phyloP scores from a whole-genome alignment of 2,888 invertebrate species.

The Melieria picta region DNA sequence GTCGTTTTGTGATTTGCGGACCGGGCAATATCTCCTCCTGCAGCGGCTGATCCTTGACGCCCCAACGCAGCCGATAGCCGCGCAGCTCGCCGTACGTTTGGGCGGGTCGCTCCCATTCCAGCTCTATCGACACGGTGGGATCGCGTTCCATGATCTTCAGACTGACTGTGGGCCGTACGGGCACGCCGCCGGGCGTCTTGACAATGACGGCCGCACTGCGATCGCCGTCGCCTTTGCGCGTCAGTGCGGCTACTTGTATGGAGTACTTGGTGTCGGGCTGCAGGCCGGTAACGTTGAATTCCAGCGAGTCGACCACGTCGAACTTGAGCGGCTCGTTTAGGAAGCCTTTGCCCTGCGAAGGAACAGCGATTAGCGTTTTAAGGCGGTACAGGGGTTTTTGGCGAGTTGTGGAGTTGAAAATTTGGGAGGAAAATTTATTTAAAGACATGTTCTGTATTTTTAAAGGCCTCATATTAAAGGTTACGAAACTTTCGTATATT shows the following conservation, averaged over 20 bases:
- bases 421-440: neutral
- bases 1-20: constrained; percentile 75
- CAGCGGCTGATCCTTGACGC: constrained; percentile 82
- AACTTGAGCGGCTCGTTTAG: constrained; percentile 88
- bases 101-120: constrained; percentile 92
- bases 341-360: constrained; percentile 69
- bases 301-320: constrained; percentile 84
- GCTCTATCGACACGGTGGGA: constrained; percentile 86
- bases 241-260: constrained; percentile 94
- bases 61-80: constrained; percentile 88
- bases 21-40: constrained; percentile 78
- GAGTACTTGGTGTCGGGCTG: constrained; percentile 96
- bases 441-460: too few species aligned
- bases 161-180: constrained; percentile 83
- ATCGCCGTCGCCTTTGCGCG: constrained; percentile 96
- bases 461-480: too few species aligned
- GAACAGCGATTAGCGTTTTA: too few species aligned
- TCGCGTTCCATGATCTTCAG: constrained; percentile 86
- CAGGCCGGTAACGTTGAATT: constrained; percentile 86
- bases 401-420: neutral
- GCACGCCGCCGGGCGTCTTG: constrained; percentile 93
- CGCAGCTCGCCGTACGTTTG: constrained; percentile 89
- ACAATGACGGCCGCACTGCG: constrained; percentile 86
- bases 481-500: too few species aligned
- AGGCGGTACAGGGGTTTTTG: neutral